Conservation (phyloP, 2,888 invertebrate species). For the Bursaphelenchus okinawaensis region DNA sequence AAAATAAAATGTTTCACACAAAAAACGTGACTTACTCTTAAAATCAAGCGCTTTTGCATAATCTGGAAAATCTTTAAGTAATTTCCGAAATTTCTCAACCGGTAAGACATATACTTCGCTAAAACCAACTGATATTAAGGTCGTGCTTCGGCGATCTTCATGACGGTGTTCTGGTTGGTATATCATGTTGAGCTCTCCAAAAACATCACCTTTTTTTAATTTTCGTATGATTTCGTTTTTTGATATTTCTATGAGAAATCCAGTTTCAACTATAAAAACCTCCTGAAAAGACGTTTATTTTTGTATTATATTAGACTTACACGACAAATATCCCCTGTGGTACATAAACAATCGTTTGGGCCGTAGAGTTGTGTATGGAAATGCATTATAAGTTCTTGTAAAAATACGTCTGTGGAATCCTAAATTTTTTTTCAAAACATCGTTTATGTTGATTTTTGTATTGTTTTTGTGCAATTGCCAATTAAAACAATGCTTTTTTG, state of each 20-base stretch:
- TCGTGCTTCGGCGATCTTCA: conserved; percentile 7
- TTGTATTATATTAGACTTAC: not conserved
- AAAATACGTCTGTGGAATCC: not conserved
- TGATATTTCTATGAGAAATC: conserved; percentile 9
- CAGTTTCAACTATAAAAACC: conserved; percentile 16
- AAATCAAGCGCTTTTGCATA: conserved; percentile 6
- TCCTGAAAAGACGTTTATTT: conserved; percentile 3
- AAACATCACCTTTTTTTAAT: not conserved
- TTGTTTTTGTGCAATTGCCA: too few species aligned
- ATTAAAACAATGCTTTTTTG: too few species aligned
- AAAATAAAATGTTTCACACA: too few species aligned
- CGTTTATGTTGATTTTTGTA: not conserved
- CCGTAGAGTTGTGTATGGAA: conserved; percentile 1
- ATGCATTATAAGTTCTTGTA: conserved; percentile 8
- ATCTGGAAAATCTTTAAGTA: conserved; percentile 17
- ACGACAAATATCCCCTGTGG: conserved; percentile 5
- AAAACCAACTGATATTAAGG: conserved; percentile 17
- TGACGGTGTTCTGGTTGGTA: conserved; percentile 14
- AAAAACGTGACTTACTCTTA: conserved; percentile 16
- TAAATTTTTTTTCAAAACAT: conserved; percentile 3
- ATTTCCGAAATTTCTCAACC: conserved; percentile 10
- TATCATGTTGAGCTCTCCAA: conserved; percentile 19
- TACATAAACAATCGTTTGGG: conserved; percentile 16
- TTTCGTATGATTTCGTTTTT: conserved; percentile 3
- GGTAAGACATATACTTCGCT: conserved; percentile 18